Evolutionary conservation across 2,797 vertebrate species (phyloP), one percentile per base, ranked within the genome.

Genomic region (Phoeniculus purpureus): DNA sequence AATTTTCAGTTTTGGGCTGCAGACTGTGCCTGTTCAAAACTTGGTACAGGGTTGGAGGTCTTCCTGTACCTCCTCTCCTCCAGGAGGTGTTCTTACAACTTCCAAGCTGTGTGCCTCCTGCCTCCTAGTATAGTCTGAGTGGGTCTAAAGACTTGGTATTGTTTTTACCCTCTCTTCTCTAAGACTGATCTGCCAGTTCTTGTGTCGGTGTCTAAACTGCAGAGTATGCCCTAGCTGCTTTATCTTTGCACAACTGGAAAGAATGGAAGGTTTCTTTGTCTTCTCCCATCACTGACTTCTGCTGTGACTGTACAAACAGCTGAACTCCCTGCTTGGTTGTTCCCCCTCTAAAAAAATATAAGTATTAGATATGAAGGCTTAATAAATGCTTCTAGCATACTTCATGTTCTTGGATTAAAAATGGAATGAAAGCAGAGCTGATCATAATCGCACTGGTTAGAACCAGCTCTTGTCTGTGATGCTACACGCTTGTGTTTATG

Each of bases 371-470:
- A 21, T 89, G 79, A 82, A 73, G 64, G 79, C 81, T 90, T 92
- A 82, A 62, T 78, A 64, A 92, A 70, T 82, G 72, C 45, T 91
- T 83, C 47, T 59, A 58, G 37, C 15, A 13, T 88, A 81, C 68
- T 93, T 83, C 52, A 29, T 96, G 52, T 85, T 81, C 52, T 68
- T 81, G 88, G 86, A 87, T 93, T 93, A 87, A 93, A 84, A 91
- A 87, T 20, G 59, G n/a, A 82, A 87, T 94, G 82, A 85, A 92
- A 92, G 76, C 88, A 64, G 29, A 50, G 52, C 79, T 92, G 92
- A 95, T 91, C 40, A 40, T 91, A 80, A 81, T 92, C 90, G 91
- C 40, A 14, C 93, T 90, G 84, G 67, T 78, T 96, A 72, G 87
- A 80, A 80, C 81, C 62, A 66, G 92, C 85, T 92, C 68, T 71